phyloP scores from a whole-genome alignment of 2,113 vertebrate species.

The Seriola rivoliana region DNA sequence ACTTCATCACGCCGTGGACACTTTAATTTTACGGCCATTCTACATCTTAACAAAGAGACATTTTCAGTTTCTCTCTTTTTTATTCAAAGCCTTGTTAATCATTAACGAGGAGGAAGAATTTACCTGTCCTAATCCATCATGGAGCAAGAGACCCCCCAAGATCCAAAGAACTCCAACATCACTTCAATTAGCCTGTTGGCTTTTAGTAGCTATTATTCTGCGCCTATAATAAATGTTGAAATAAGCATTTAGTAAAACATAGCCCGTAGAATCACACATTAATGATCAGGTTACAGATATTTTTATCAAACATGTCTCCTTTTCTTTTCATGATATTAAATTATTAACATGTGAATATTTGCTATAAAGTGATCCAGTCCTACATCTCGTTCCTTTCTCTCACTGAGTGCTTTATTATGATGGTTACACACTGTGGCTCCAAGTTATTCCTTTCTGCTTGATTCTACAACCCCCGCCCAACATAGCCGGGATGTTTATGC shows the following conservation, averaged over 20 bases:
- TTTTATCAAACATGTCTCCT: background rate
- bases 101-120: conserved; percentile 71
- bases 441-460: background rate
- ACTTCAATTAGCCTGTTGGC: background rate
- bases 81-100: conserved; percentile 69
- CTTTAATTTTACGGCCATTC: conserved; percentile 41
- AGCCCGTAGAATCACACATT: background rate
- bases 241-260: background rate
- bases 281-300: background rate
- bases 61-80: conserved; percentile 48
- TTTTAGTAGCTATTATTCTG: background rate
- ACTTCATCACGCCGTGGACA: conserved; percentile 15
- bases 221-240: background rate
- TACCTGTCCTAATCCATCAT: conserved; percentile 79
- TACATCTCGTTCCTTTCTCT: too few species aligned
- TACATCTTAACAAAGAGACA: conserved; percentile 55
- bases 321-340: background rate
- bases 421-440: background rate
- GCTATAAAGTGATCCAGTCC: too few species aligned
- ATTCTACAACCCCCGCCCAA: background rate
- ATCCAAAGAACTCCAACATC: conserved; percentile 35
- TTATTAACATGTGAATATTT: too few species aligned
- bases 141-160: conserved; percentile 37
- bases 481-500: conserved; percentile 38
- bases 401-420: too few species aligned